A percentile compares a stretch with the other conserved stretches of the same genome.
phyloP scores from a whole-genome alignment of 2,888 invertebrate species.

The Diaphora mendica region DNA sequence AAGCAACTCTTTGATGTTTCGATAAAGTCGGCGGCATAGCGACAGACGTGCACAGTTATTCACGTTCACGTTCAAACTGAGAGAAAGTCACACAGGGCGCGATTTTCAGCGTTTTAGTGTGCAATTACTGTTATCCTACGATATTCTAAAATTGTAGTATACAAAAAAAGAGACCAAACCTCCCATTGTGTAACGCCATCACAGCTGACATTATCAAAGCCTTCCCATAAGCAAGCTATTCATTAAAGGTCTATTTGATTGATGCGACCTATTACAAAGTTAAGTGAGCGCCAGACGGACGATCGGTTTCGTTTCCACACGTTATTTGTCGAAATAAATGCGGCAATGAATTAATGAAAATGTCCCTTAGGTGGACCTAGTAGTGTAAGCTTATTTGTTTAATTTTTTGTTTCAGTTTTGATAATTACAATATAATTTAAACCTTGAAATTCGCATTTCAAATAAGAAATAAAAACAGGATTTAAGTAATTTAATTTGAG shows the following conservation, averaged over 20 bases:
- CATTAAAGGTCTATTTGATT: conserved; percentile 75
- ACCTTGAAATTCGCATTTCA: too few species aligned
- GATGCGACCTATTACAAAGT: conserved; percentile 70
- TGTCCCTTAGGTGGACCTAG: conserved; percentile 18
- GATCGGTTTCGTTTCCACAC: conserved; percentile 49
- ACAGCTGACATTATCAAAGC: conserved; percentile 67
- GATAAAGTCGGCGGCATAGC: too few species aligned
- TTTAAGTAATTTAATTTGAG: too few species aligned
- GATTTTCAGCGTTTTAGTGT: too few species aligned
- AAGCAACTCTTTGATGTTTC: too few species aligned
- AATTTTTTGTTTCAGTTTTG: background rate
- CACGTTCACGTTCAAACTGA: too few species aligned
- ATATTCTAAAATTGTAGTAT: conserved; percentile 29
- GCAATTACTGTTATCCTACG: too few species aligned
- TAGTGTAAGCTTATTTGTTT: background rate
- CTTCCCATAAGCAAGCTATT: conserved; percentile 75
- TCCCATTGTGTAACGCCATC: conserved; percentile 71
- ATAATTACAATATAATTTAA: too few species aligned
- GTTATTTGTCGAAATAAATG: conserved; percentile 49
- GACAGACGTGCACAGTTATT: too few species aligned
- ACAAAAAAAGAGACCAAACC: conserved; percentile 59
- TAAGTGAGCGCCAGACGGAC: conserved; percentile 54
- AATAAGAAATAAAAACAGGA: too few species aligned
- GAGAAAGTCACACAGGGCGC: too few species aligned
- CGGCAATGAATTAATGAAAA: conserved; percentile 43